A percentile compares a stretch with the other conserved stretches of the same genome.
Conservation (phyloP, 2,888 invertebrate genomes). For the Onchidella celtica region DNA sequence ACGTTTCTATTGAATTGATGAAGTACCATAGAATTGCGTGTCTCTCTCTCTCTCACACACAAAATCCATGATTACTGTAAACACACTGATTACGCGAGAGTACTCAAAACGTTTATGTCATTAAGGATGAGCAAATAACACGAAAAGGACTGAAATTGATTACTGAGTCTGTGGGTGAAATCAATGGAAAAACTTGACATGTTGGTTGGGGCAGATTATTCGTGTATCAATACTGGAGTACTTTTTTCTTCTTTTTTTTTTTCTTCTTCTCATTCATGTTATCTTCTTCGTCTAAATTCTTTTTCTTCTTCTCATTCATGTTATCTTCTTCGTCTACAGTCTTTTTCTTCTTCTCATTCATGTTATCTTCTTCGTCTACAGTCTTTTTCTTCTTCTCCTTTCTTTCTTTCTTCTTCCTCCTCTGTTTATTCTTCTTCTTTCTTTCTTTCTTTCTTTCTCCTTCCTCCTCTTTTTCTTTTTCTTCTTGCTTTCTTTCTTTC, state of each 20-base stretch:
- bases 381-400: background rate
- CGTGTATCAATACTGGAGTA: too few relatives aligned
- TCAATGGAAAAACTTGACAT: too few relatives aligned
- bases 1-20: too few relatives aligned
- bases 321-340: background rate
- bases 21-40: too few relatives aligned
- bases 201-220: too few relatives aligned
- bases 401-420: background rate
- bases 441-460: background rate
- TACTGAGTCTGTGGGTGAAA: too few relatives aligned
- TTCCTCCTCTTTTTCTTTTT: background rate
- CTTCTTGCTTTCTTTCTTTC: background rate
- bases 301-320: background rate
- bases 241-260: background rate
- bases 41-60: too few relatives aligned
- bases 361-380: background rate
- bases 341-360: background rate
- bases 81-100: too few relatives aligned
- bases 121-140: too few relatives aligned
- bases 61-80: too few relatives aligned
- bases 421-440: background rate
- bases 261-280: background rate
- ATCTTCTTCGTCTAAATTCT: background rate
- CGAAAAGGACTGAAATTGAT: too few relatives aligned
- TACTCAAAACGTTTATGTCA: too few relatives aligned